phyloP scores from a whole-genome alignment of 2,888 invertebrate species.

The Desoria tigrina region DNA sequence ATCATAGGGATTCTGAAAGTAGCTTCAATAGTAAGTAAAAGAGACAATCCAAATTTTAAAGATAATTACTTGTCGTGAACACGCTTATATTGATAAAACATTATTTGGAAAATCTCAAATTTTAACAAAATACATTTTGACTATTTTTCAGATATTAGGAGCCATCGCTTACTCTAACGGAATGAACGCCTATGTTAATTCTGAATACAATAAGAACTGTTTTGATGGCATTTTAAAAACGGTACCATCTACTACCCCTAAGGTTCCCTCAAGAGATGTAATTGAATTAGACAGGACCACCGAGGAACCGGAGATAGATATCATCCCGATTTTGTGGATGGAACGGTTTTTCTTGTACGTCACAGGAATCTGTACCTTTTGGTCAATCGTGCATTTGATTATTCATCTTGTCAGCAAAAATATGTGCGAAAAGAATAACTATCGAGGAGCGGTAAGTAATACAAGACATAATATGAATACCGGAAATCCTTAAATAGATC shows the following conservation, averaged over 20 bases:
- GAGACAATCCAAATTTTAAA: too few relatives aligned
- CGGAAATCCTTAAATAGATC: too few relatives aligned
- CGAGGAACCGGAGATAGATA: background rate
- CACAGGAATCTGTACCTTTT: background rate
- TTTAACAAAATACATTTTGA: background rate
- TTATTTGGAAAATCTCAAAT: too few relatives aligned
- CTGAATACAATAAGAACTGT: conserved; percentile 16
- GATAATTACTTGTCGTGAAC: too few relatives aligned
- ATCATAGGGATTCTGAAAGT: conserved; percentile 8
- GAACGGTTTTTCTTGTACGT: background rate
- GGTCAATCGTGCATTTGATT: conserved; percentile 4
- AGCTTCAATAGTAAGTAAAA: conserved; percentile 16
- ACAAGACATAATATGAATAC: too few relatives aligned
- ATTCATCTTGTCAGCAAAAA: background rate
- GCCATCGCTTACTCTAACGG: background rate
- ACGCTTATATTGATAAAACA: too few relatives aligned
- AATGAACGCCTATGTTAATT: conserved; percentile 1
- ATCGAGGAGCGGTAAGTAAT: conserved; percentile 13
- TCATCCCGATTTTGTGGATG: conserved; percentile 20
- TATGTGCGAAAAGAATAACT: background rate
- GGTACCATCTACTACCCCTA: background rate
- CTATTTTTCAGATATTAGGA: background rate
- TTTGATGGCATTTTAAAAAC: background rate
- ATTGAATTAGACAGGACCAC: background rate
- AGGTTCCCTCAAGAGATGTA: background rate